Conservation (phyloP, 2,888 invertebrate genomes). For the Chrysopilus asiliformis region DNA sequence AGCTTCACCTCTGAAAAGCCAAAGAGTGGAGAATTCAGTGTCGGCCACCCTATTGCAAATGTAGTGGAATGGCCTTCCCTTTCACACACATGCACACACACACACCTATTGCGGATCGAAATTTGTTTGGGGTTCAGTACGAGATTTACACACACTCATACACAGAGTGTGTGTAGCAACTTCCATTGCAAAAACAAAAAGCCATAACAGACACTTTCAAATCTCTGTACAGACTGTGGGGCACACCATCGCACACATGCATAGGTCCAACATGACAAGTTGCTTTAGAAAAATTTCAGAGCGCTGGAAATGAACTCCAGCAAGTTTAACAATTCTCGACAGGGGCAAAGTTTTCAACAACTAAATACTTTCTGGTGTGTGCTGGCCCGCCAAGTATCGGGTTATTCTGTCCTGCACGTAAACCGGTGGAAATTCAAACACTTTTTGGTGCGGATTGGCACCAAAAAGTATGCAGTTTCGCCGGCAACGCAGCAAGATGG, state of each 20-base stretch:
- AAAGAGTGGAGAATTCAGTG: too few relatives aligned
- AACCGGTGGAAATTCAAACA: slow-evolving; percentile 11
- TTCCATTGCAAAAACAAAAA: neutral
- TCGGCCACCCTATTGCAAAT: too few relatives aligned
- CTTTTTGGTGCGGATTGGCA: slow-evolving; percentile 10
- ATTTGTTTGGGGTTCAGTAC: neutral
- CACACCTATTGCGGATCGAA: neutral
- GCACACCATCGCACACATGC: too few relatives aligned
- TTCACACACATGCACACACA: neutral
- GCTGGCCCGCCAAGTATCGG: slow-evolving; percentile 11
- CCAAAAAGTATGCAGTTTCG: slow-evolving; percentile 22
- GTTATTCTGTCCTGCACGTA: slow-evolving; percentile 15
- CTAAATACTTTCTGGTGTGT: slow-evolving; percentile 14
- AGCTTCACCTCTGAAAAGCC: too few relatives aligned
- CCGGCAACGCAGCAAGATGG: slow-evolving; percentile 8
- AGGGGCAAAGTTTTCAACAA: slow-evolving; percentile 7
- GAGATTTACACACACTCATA: neutral
- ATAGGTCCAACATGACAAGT: slow-evolving; percentile 14
- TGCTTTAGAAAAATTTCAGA: slow-evolving; percentile 17
- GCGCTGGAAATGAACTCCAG: slow-evolving; percentile 15
- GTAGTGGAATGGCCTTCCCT: too few relatives aligned
- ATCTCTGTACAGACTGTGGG: too few relatives aligned
- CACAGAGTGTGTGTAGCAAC: neutral
- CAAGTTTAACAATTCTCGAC: slow-evolving; percentile 13
- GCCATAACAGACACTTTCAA: slow-evolving; percentile 1